These are phyloP conservation scores for Cyclopterus lumpus DNA, from an alignment of 2,797 vertebrate species.

Conservation along the genomic window DNA sequence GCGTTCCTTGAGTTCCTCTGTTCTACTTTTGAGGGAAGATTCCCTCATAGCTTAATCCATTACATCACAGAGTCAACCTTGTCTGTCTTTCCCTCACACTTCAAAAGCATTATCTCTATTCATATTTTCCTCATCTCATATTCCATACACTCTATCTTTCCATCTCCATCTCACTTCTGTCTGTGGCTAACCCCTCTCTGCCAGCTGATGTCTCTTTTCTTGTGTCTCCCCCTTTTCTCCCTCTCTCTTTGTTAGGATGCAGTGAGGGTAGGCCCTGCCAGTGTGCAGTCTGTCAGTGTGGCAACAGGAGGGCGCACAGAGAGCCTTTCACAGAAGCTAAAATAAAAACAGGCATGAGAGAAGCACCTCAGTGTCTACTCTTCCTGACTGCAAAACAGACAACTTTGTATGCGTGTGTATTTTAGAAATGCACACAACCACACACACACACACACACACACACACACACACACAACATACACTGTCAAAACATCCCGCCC, in stretches of 20 bases:
- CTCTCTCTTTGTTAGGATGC: constrained; percentile 52
- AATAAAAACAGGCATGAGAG: constrained; percentile 53
- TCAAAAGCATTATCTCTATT: not conserved
- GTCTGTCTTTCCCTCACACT: not conserved
- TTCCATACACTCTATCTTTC: not conserved
- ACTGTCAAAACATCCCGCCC: constrained; percentile 17
- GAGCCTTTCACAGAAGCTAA: constrained; percentile 43
- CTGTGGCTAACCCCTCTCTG: constrained; percentile 2
- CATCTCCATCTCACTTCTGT: not conserved
- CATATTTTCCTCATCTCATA: not conserved
- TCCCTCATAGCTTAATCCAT: constrained; percentile 18
- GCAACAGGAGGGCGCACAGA: constrained; percentile 57
- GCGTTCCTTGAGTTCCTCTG: constrained; percentile 49
- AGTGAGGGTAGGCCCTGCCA: constrained; percentile 50
- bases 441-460: not conserved
- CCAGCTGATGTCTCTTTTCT: constrained; percentile 30
- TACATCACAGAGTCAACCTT: constrained; percentile 19
- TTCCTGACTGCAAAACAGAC: constrained; percentile 46
- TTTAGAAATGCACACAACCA: constrained; percentile 24
- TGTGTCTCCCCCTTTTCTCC: constrained; percentile 24
- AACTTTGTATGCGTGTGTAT: constrained; percentile 4
- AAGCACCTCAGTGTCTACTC: constrained; percentile 48
- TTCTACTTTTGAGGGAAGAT: constrained; percentile 47
- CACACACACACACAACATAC: constrained; percentile 8
- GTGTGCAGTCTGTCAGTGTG: constrained; percentile 49